Evolutionary conservation across 2,888 invertebrate genomes (phyloP).

Genomic region (Seira sanloemensis): DNA sequence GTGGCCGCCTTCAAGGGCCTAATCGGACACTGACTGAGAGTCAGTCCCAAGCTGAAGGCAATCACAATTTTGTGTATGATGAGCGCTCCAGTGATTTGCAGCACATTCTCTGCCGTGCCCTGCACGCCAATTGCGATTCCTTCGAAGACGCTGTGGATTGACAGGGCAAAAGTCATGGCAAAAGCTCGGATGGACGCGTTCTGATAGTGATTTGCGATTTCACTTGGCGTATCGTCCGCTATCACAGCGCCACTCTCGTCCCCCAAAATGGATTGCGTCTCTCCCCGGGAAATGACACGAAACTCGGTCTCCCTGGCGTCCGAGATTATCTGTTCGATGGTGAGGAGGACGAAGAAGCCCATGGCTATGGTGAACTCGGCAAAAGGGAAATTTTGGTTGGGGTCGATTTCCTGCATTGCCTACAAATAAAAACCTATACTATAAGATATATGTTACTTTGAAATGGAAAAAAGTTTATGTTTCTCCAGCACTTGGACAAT

Average conservation of each 20-base stretch:
- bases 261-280: constrained; percentile 51
- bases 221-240: constrained; percentile 49
- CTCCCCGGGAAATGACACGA: constrained; percentile 26
- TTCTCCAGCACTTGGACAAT: no score
- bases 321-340: constrained; percentile 72
- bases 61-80: constrained; percentile 72
- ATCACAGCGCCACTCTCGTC: neutral
- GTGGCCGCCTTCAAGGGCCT: constrained; percentile 59
- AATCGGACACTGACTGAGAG: constrained; percentile 67
- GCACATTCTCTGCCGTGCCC: constrained; percentile 67
- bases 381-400: constrained; percentile 66
- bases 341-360: constrained; percentile 71
- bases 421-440: constrained; percentile 21
- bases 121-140: constrained; percentile 73
- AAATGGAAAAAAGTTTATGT: neutral
- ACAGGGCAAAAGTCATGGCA: constrained; percentile 70
- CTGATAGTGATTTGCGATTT: constrained; percentile 62
- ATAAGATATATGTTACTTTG: neutral
- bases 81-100: constrained; percentile 72
- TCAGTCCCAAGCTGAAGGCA: constrained; percentile 70
- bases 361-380: constrained; percentile 68
- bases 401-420: constrained; percentile 67
- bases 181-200: constrained; percentile 67
- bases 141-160: constrained; percentile 71
- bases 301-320: constrained; percentile 67